Conservation (phyloP, 2,113 vertebrate species). For the Philantomba maxwellii region DNA sequence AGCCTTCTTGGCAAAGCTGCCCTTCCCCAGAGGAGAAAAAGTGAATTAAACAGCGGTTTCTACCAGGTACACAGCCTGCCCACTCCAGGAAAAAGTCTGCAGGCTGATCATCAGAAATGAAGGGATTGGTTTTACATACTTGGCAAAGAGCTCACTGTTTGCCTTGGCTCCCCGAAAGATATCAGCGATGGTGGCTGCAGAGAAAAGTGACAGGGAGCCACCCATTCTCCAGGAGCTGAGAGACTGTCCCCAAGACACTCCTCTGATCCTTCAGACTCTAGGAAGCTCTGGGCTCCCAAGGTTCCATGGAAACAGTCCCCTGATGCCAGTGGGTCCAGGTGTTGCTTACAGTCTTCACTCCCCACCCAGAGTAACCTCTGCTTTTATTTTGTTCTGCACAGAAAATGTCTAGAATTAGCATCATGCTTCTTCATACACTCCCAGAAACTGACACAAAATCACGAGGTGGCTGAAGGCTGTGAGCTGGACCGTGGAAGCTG, state of each 20-base stretch:
- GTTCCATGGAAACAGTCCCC: background rate
- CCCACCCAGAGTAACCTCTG: background rate
- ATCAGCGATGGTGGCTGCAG: background rate
- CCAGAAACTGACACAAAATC: background rate
- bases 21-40: background rate
- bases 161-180: background rate
- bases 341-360: background rate
- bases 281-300: background rate
- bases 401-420: background rate
- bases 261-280: background rate
- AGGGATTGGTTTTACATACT: background rate
- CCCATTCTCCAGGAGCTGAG: background rate
- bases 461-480: background rate
- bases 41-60: background rate
- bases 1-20: conserved; percentile 25
- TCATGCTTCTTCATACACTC: background rate
- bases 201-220: background rate
- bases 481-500: background rate
- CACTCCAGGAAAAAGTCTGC: background rate
- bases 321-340: background rate
- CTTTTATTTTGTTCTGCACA: background rate
- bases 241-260: background rate
- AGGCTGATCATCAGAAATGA: background rate
- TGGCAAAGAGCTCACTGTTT: background rate
- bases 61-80: background rate